phyloP scores from a whole-genome alignment of 2,113 vertebrate species.

The Pimephales promelas region DNA sequence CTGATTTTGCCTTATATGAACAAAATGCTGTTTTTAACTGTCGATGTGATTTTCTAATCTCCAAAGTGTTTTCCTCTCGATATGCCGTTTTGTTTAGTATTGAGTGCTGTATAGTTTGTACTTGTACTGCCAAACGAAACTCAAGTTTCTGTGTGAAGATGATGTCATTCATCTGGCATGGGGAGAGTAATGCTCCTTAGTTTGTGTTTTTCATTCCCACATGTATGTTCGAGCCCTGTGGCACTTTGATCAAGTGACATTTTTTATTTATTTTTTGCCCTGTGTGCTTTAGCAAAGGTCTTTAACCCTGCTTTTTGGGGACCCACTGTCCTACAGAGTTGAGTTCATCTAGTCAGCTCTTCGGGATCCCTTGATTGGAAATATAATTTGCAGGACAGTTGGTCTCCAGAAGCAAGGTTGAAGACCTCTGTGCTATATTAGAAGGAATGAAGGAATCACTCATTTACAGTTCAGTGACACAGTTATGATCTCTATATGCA shows the following conservation, averaged over 20 bases:
- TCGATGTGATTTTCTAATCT: conserved; percentile 77
- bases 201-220: conserved; percentile 56
- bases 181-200: conserved; percentile 80
- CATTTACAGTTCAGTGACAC: conserved; percentile 31
- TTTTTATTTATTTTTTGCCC: no score
- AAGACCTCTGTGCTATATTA: not conserved
- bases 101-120: conserved; percentile 62
- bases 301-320: no score
- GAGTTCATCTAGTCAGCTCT: no score
- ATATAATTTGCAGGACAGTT: no score
- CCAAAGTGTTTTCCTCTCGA: conserved; percentile 69
- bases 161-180: conserved; percentile 54
- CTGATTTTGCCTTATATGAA: conserved; percentile 82
- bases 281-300: not conserved
- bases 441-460: conserved; percentile 41
- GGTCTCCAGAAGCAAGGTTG: no score
- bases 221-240: conserved; percentile 49
- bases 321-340: no score
- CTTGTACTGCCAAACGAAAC: conserved; percentile 38
- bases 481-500: not conserved
- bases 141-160: conserved; percentile 29
- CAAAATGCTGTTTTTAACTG: conserved; percentile 77
- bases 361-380: no score
- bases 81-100: conserved; percentile 69
- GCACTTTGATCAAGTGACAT: conserved; percentile 27